Evolutionary conservation across 2,113 vertebrate species (phyloP), one percentile per base, ranked within the genome.

Genomic region (Nesogale talazaci): DNA sequence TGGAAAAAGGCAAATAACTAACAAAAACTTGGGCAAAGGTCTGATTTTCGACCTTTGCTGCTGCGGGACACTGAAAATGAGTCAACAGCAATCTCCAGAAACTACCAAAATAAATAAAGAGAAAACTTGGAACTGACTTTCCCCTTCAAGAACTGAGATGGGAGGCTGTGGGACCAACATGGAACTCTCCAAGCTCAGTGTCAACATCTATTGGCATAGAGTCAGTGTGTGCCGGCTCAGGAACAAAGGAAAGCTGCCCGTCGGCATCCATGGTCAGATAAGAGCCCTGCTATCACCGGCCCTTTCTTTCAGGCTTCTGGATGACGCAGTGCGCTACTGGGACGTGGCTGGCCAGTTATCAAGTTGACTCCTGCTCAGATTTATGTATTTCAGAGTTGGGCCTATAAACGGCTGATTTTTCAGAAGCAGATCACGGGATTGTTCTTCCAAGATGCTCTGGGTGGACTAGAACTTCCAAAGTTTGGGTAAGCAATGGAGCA

Each of bases 1-100:
- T 38, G 77, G 61, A 92, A 91, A n/a, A 92, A 10, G 7, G 83
- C 77, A 84, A 96, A 96, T 67, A 93, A 95, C 25, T 20, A 86
- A 31, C 0, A 76, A 76, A 77, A 93, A 91, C 81, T 4, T 25
- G 52, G 89, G 69, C 83, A 93, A 95, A 93, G 89, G 77, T 84
- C 77, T 89, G 63, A 89, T 61, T 22, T 34, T n/a, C 46, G 65
- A 57, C 40, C n/a, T 12, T 23, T 81, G 42, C 38, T 69, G 42
- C 67, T 36, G 6, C 19, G 40, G 23, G 52, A 81, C 59, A 88
- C 1, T 10, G 87, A 69, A 63, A 74, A 25, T 11, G 23, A 29
- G 31, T 38, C 17, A 46, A 87, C 22, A n/a, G 12, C 84, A 72
- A 84, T 29, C 72, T 80, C 52, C 34, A 57, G n/a, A 78, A 36